phyloP scores from a whole-genome alignment of 2,113 vertebrate species.

The Oryzias melastigma region DNA sequence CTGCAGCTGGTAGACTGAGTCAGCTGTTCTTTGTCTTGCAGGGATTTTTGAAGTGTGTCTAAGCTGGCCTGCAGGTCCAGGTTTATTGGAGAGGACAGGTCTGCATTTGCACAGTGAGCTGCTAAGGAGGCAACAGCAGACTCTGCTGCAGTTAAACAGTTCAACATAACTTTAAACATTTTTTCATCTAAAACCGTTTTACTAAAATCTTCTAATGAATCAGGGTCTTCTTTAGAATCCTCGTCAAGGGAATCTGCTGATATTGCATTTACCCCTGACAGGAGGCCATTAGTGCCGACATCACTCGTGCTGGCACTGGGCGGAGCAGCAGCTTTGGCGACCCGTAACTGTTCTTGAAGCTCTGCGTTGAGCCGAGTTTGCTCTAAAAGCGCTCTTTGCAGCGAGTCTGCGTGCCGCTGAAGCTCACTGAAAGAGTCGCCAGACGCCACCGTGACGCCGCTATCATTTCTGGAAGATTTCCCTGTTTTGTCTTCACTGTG shows the following conservation, averaged over 20 bases:
- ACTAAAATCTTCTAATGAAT: neutral
- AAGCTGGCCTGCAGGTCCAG: conserved; percentile 60
- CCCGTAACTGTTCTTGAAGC: conserved; percentile 68
- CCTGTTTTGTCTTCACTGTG: conserved; percentile 8
- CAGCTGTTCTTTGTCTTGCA: conserved; percentile 55
- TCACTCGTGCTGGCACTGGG: neutral
- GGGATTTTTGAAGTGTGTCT: conserved; percentile 62
- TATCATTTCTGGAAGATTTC: conserved; percentile 54
- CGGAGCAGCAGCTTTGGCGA: conserved; percentile 37
- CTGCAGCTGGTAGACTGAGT: conserved; percentile 5
- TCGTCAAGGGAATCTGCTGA: conserved; percentile 15
- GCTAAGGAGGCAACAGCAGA: conserved; percentile 62
- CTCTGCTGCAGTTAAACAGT: conserved; percentile 67
- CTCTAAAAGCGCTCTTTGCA: conserved; percentile 71
- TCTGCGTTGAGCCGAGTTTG: conserved; percentile 56
- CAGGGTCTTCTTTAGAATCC: neutral
- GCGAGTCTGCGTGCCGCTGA: conserved; percentile 40
- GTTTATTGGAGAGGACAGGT: conserved; percentile 15
- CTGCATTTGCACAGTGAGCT: conserved; percentile 45
- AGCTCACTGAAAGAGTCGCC: conserved; percentile 22
- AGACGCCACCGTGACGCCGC: conserved; percentile 41
- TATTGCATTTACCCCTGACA: neutral
- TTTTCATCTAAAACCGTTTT: conserved; percentile 14
- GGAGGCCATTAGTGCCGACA: conserved; percentile 13
- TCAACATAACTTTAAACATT: conserved; percentile 39